Evolutionary conservation across 2,888 invertebrate genomes (phyloP).

Genomic region (Steinernema hermaphroditum): DNA sequence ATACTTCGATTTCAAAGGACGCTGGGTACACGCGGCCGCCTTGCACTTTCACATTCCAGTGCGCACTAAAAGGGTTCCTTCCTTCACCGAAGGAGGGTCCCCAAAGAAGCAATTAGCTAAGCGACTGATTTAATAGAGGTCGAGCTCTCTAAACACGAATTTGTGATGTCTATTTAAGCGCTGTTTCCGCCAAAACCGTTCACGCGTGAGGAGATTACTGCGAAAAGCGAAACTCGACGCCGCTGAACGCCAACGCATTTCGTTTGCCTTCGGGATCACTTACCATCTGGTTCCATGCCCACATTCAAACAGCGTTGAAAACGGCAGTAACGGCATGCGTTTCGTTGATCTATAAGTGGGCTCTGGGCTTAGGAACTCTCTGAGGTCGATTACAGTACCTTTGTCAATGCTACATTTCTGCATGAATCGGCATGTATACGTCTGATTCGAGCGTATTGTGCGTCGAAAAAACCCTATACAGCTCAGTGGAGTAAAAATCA

Average conservation of each 20-base stretch:
- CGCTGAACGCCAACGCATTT: background rate
- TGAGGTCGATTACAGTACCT: constrained; percentile 34
- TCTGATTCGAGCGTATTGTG: constrained; percentile 60
- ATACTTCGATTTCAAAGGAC: background rate
- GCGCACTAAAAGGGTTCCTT: background rate
- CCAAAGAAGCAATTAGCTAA: constrained; percentile 6
- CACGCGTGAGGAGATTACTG: background rate
- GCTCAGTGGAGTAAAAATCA: background rate
- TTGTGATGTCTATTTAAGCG: background rate
- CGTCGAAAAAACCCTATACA: constrained; percentile 60
- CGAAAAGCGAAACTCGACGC: background rate
- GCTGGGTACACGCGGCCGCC: background rate
- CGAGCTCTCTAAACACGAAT: background rate
- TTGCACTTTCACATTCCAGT: background rate
- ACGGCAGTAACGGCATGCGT: constrained; percentile 63
- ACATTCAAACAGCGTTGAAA: constrained; percentile 63
- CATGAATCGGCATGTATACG: constrained; percentile 60
- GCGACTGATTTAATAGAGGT: background rate
- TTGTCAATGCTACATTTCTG: constrained; percentile 62
- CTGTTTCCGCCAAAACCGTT: background rate
- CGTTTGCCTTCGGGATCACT: background rate
- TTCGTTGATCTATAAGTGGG: constrained; percentile 55
- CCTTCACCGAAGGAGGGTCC: background rate
- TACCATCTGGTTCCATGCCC: constrained; percentile 63
- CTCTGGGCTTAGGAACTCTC: background rate